These are phyloP conservation scores for Ligdia adustata DNA, from an alignment of 2,888 invertebrate genomes.

Conservation along the genomic window DNA sequence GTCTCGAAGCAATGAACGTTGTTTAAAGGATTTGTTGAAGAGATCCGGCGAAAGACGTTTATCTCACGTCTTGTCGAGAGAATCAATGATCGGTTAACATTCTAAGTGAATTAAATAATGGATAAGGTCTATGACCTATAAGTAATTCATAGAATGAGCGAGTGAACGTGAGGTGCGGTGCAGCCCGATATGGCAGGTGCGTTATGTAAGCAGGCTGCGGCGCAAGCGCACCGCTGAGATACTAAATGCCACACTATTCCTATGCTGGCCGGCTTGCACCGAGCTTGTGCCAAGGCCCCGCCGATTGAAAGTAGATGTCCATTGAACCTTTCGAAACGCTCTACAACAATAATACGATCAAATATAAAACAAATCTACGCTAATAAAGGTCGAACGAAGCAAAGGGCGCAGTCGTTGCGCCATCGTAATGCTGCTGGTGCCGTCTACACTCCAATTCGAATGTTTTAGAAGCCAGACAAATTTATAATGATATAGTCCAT, in stretches of 20 bases:
- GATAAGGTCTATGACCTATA: conserved; percentile 79
- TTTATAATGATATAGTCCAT: conserved; percentile 75
- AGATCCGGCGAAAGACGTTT: conserved; percentile 22
- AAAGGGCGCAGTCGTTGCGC: conserved; percentile 55
- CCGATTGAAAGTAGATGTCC: conserved; percentile 73
- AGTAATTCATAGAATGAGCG: conserved; percentile 81
- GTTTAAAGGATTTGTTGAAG: conserved; percentile 29
- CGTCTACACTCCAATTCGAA: conserved; percentile 39
- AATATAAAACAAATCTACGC: conserved; percentile 45
- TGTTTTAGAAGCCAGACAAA: conserved; percentile 62
- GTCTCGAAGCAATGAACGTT: conserved; percentile 36
- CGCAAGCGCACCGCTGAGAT: conserved; percentile 54
- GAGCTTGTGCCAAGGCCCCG: conserved; percentile 69
- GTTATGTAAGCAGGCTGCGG: conserved; percentile 75
- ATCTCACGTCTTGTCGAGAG: conserved; percentile 33
- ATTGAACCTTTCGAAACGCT: conserved; percentile 57
- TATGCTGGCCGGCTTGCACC: conserved; percentile 54
- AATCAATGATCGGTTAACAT: conserved; percentile 52
- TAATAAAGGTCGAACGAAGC: conserved; percentile 47
- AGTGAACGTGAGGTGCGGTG: conserved; percentile 78
- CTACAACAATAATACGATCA: conserved; percentile 40
- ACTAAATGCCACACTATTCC: conserved; percentile 75
- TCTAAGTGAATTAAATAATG: conserved; percentile 69
- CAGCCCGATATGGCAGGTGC: conserved; percentile 81
- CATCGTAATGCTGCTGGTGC: conserved; percentile 61